Conservation (phyloP, 2,888 invertebrate species). For the Drosophila demipolita region DNA sequence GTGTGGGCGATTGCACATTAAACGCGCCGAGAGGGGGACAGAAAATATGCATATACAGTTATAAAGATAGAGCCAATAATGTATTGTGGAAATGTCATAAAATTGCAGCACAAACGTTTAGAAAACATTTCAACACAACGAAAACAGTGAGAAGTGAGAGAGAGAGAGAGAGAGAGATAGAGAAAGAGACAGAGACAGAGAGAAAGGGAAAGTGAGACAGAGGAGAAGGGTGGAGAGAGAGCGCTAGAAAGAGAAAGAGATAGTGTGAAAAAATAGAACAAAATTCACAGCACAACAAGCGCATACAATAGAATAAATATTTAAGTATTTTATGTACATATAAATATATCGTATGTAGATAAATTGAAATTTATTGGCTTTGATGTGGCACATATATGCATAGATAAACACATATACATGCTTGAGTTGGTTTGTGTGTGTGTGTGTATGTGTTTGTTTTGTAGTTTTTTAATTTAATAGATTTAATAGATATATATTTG, state of each 20-base stretch:
- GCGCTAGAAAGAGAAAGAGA: conserved; percentile 5
- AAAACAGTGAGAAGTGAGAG: conserved; percentile 23
- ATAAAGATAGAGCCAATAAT: conserved; percentile 49
- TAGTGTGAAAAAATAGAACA: conserved; percentile 41
- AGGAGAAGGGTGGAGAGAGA: conserved; percentile 5
- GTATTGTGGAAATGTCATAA: conserved; percentile 62
- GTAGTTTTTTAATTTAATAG: conserved; percentile 41
- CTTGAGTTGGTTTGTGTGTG: background rate
- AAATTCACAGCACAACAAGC: conserved; percentile 74
- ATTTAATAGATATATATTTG: conserved; percentile 50
- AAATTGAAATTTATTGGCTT: conserved; percentile 13
- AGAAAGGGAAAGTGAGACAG: conserved; percentile 3
- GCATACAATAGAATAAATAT: conserved; percentile 65
- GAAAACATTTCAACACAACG: conserved; percentile 58
- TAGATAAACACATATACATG: conserved; percentile 1
- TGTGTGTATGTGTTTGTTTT: conserved; percentile 9
- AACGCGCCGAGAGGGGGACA: conserved; percentile 22
- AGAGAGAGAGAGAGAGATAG: conserved; percentile 12
- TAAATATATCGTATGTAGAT: conserved; percentile 20
- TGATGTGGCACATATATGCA: conserved; percentile 21
- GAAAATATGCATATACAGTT: conserved; percentile 32
- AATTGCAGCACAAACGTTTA: conserved; percentile 64
- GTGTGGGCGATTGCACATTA: conserved; percentile 52
- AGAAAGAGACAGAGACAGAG: conserved; percentile 4
- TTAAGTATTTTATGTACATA: conserved; percentile 31